Evolutionary conservation across 2,888 invertebrate genomes (phyloP).

Genomic region (Xylocampa areola): DNA sequence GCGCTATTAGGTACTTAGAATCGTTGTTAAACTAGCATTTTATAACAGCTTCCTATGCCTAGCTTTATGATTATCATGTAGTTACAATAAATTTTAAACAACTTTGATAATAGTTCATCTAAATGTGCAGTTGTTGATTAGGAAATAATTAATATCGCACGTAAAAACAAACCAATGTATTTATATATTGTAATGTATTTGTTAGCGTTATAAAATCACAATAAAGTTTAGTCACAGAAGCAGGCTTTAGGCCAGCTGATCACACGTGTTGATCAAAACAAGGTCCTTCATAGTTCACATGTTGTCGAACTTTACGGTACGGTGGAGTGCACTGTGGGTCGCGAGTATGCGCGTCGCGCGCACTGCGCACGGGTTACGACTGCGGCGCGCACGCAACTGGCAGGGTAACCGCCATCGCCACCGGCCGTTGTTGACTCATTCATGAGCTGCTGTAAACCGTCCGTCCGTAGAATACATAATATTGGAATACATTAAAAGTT

Average conservation of each 20-base stretch:
- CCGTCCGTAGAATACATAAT: constrained; percentile 50
- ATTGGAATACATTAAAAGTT: constrained; percentile 33
- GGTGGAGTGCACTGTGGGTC: constrained; percentile 40
- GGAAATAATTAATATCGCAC: constrained; percentile 11
- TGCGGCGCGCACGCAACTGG: constrained; percentile 58
- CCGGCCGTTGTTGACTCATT: constrained; percentile 59
- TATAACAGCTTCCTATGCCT: constrained; percentile 2
- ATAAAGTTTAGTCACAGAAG: constrained; percentile 27
- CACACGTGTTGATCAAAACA: constrained; percentile 47
- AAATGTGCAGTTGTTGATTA: constrained; percentile 15
- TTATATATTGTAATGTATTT: neutral
- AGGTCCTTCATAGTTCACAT: constrained; percentile 67
- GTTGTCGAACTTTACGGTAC: constrained; percentile 47
- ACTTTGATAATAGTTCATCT: constrained; percentile 8
- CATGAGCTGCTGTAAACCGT: constrained; percentile 50
- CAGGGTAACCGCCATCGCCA: constrained; percentile 34
- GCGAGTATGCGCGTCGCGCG: constrained; percentile 77
- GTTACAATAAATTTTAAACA: constrained; percentile 14
- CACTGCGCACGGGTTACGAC: constrained; percentile 78
- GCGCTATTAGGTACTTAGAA: too few species aligned
- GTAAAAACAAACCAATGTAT: neutral
- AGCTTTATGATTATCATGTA: neutral
- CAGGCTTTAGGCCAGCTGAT: constrained; percentile 34
- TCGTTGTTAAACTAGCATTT: constrained; percentile 18
- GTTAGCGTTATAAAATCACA: constrained; percentile 22